phyloP scores from a whole-genome alignment of 2,113 vertebrate species.

The Ailuropoda melanoleuca region DNA sequence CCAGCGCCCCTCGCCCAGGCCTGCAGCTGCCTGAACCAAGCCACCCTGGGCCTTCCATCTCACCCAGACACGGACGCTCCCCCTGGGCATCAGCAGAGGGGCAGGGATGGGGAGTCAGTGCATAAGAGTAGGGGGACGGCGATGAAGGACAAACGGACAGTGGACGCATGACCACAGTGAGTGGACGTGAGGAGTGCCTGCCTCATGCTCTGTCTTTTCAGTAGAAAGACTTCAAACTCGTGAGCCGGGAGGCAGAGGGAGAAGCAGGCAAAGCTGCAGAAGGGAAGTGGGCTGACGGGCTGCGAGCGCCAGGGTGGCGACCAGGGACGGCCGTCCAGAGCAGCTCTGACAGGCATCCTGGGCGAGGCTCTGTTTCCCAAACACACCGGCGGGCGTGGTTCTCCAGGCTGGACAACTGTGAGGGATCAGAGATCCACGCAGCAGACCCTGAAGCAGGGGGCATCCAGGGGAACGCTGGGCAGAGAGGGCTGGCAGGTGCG shows the following conservation, averaged over 20 bases:
- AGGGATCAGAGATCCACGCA: not conserved
- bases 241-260: not conserved
- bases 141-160: not conserved
- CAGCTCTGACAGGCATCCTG: not conserved
- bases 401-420: accelerated
- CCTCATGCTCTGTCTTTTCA: not conserved
- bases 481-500: not conserved
- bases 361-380: not conserved
- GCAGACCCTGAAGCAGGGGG: not conserved
- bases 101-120: not conserved
- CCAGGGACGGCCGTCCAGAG: not conserved
- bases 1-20: not conserved
- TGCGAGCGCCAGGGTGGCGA: not conserved
- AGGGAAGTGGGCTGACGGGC: too few species aligned
- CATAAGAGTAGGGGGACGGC: not conserved
- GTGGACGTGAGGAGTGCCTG: not conserved
- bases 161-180: not conserved
- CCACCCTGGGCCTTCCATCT: not conserved
- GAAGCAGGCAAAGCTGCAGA: not conserved
- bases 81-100: too few species aligned
- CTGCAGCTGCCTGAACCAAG: not conserved
- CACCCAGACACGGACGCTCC: not conserved
- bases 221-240: not conserved
- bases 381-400: not conserved
- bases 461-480: not conserved